Evolutionary conservation across 2,888 invertebrate species (phyloP), one percentile per base, ranked within the genome.

Genomic region (Agrochola lota): DNA sequence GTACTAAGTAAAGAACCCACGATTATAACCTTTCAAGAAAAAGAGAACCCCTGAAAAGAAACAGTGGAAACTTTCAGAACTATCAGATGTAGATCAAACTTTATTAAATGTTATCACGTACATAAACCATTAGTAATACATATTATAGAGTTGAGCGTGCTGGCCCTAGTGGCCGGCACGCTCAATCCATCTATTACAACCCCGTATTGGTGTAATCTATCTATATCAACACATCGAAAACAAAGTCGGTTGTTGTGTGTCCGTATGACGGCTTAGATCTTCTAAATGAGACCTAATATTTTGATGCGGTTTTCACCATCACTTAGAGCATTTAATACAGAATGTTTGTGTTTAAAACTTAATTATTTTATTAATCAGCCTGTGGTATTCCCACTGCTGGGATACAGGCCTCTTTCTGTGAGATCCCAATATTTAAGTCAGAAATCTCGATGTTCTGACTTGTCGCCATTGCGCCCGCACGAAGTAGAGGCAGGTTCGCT

Each of bases 51-150:
- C 23, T 23, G 52, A 60, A 40, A 67, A 40, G n/a, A n/a, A 55
- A 68, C 30, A 26, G 12, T 46, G 6, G 12, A 46, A 35, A 69
- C 63, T 46, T 69, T 30, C 9, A 1, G 26, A 77, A 79, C 68
- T 80, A 35, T 68, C 5, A 15, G 6, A 79, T 52, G 67, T 78
- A 57, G 52, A 69, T 62, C 49, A n/a, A 59, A 63, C 26, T 60
- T 26, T 67, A 67, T 26, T 60, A 12, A 57, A 46, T 46, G 26
- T 3, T 66, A 52, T 26, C 66, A 62, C 60, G 67, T 35, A 57
- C 20, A 49, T 11, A 40, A 15, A 57, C 55, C 6, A 7, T 26
- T 11, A 55, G 17, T 46, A 52, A 40, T 40, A 60, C 35, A 23
- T 49, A 66, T 67, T 26, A 49, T 8, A 26, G 26, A 30, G 49